Base-by-base conservation (phyloP, 2,113 vertebrate genomes). In the Thunnus thynnus region DNA sequence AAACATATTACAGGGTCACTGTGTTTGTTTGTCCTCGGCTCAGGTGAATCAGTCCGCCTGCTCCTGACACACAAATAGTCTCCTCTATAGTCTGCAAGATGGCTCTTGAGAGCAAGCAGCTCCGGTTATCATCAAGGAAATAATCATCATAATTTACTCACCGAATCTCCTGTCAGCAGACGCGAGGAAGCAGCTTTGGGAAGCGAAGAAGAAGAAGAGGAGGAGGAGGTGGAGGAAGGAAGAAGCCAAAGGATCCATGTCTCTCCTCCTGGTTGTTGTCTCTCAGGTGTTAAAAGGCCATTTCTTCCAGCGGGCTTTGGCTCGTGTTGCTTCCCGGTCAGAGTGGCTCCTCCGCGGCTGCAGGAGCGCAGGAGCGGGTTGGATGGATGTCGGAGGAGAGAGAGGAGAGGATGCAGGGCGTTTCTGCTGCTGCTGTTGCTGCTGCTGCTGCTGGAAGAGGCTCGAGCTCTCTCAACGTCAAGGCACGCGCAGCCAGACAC, bases 91-190 rank as follows among this genome's bases (percentile, higher is more conserved):
- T 47, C 55, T 16, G 48, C 17, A 66, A 78, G 71, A 80, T 51
- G 64, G 78, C 81, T 67, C 62, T 41, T 41, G 67, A 61, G 32
- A 12, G 3, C 25, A 32, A 3, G 27, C 56, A 4, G 66, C 13
- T 58, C 9, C 50, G 44, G 13, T 63, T 36, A 18, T 25, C 25
- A 16, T 30, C 1, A 57, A 41, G 36, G 11, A 0, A 56, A 82
- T 4, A 60, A 76, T 25, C 17, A 32, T 3, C 51, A 14, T 57
- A 12, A 75, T 72, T 62, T 30, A 93, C 94, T 94, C 88, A 95
- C 95, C 95, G 85, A 93, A 84, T 82, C 91, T 93, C 58, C 80
- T 69, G 58, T 95, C 94, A 8, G 92, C 92, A 55, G 84, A 52
- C 9, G 81, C 84, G 71, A 61, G 64, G 76, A 74, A 52, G 79